phyloP scores from a whole-genome alignment of 2,797 vertebrate species.

The Trichosurus vulpecula region DNA sequence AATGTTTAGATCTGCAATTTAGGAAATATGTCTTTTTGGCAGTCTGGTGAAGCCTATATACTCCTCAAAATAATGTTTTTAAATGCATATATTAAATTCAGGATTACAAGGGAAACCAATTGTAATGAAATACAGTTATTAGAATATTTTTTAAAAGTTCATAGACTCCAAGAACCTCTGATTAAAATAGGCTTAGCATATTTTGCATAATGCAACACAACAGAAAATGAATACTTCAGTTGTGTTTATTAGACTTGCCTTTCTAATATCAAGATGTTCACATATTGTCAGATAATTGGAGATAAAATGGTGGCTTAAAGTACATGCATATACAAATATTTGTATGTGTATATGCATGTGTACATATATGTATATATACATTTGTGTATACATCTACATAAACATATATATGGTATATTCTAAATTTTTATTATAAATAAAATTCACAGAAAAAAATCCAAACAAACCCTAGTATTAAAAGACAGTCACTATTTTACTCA shows the following conservation, averaged over 20 bases:
- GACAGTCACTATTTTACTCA: background rate
- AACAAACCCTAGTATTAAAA: background rate
- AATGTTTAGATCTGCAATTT: background rate
- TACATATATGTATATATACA: background rate
- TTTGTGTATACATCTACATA: background rate
- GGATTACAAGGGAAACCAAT: background rate
- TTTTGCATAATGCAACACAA: constrained; percentile 32
- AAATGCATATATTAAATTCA: background rate
- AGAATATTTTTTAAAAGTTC: background rate
- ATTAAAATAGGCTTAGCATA: background rate
- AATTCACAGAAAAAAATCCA: background rate
- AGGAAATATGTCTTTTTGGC: background rate
- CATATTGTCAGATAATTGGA: background rate
- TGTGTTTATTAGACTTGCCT: constrained; percentile 26
- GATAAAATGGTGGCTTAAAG: background rate
- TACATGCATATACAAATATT: background rate
- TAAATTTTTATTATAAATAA: background rate
- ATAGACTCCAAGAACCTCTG: background rate
- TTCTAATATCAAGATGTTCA: background rate
- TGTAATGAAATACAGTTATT: background rate
- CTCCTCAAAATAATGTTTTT: background rate
- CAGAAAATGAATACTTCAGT: constrained; percentile 24
- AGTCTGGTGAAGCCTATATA: background rate
- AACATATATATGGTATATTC: background rate
- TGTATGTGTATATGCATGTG: background rate